A percentile compares a stretch with the other conserved stretches of the same genome.
phyloP scores from a whole-genome alignment of 2,113 vertebrate species.

The Chinchilla lanigera region DNA sequence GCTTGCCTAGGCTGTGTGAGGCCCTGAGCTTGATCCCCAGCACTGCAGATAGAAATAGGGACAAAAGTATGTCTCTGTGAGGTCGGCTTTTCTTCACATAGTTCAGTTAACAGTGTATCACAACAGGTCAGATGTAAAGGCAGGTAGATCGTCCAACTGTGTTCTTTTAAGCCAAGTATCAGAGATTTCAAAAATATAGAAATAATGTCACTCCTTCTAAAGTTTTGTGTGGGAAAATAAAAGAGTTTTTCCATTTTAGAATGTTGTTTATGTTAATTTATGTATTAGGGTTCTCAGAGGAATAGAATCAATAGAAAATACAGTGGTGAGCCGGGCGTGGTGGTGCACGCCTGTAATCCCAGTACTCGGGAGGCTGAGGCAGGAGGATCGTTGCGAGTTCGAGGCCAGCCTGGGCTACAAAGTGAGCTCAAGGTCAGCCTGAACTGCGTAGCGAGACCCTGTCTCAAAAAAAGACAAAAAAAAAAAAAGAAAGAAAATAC shows the following conservation, averaged over 20 bases:
- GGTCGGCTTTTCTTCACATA: background rate
- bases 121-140: background rate
- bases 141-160: background rate
- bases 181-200: constrained; percentile 2
- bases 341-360: no score
- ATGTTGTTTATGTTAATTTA: background rate
- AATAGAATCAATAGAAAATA: background rate
- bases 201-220: constrained; percentile 18
- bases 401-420: no score
- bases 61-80: background rate
- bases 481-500: no score
- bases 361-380: no score
- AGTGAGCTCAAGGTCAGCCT: no score
- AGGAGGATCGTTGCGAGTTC: no score
- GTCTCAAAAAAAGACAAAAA: no score
- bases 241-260: background rate
- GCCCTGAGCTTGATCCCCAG: background rate
- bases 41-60: background rate
- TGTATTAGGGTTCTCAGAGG: background rate
- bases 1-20: background rate
- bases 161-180: constrained; percentile 16
- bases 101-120: background rate
- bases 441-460: no score
- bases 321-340: no score
- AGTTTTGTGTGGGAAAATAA: background rate